Conservation (phyloP, 2,888 invertebrate genomes). For the Acanthoscelides obtectus region DNA sequence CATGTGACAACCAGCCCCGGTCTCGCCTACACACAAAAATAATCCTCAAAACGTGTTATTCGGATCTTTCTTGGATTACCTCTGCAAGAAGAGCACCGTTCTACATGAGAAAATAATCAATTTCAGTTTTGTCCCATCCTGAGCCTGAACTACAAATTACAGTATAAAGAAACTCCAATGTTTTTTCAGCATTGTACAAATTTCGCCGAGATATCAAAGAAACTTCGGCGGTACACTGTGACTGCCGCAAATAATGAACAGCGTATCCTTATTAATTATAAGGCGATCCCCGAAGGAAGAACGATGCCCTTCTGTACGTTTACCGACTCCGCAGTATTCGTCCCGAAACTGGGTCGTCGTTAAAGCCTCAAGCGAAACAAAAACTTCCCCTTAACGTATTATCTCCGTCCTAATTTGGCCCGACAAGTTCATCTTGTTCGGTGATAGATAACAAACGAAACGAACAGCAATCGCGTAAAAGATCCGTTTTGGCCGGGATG, state of each 20-base stretch:
- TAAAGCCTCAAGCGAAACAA: background rate
- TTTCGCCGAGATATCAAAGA: background rate
- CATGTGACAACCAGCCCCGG: no score
- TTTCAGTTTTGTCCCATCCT: no score
- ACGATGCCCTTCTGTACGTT: background rate
- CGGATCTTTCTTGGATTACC: no score
- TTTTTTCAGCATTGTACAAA: background rate
- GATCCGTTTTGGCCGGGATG: no score
- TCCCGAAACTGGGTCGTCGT: background rate
- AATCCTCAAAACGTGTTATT: no score
- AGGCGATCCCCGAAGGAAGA: background rate
- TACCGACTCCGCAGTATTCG: background rate
- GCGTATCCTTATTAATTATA: background rate
- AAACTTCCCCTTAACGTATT: background rate
- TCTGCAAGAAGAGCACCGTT: no score
- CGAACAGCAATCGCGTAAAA: no score
- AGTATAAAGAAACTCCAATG: background rate
- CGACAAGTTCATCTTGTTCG: background rate
- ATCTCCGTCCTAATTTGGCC: background rate
- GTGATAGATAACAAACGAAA: no score
- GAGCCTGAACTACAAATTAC: background rate
- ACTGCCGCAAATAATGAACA: background rate
- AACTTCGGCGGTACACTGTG: background rate
- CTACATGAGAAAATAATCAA: no score
- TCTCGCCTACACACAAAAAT: no score